phyloP scores from a whole-genome alignment of 2,888 invertebrate species.

The Cyclophora punctaria region DNA sequence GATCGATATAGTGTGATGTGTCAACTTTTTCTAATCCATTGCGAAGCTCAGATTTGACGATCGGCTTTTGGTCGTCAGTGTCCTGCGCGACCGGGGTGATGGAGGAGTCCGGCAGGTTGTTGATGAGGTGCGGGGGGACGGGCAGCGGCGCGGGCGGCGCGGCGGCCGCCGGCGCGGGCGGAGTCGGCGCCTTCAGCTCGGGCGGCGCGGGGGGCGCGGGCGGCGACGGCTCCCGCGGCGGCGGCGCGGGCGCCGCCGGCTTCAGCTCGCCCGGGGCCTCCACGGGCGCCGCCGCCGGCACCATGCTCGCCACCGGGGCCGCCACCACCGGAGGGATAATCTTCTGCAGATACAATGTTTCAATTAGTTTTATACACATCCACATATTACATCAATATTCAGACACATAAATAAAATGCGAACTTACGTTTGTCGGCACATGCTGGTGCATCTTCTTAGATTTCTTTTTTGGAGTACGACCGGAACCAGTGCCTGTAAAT shows the following conservation, averaged over 20 bases:
- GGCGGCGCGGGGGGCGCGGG: slow-evolving; percentile 36
- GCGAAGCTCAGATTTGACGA: slow-evolving; percentile 46
- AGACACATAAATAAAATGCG: slow-evolving; percentile 1
- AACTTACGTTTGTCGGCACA: slow-evolving; percentile 62
- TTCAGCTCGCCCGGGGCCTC: slow-evolving; percentile 1
- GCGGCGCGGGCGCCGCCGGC: slow-evolving; percentile 26
- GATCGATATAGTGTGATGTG: slow-evolving; percentile 75
- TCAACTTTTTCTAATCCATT: slow-evolving; percentile 65
- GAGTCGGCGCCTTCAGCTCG: slow-evolving; percentile 34
- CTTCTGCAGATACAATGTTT: slow-evolving; percentile 31
- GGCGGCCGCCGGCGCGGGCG: slow-evolving; percentile 10
- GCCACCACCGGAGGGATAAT: slow-evolving; percentile 24
- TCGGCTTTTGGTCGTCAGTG: slow-evolving; percentile 36
- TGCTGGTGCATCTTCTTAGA: slow-evolving; percentile 56
- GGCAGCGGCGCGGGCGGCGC: slow-evolving; percentile 4
- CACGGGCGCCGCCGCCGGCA: slow-evolving; percentile 6
- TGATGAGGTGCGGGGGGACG: slow-evolving; percentile 14
- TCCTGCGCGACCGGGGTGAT: slow-evolving; percentile 30
- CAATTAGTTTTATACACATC: background rate
- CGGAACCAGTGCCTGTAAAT: slow-evolving; percentile 52
- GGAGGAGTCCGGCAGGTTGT: slow-evolving; percentile 34
- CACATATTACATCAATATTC: no score
- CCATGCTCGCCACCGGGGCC: slow-evolving; percentile 15
- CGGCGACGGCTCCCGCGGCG: slow-evolving; percentile 8
- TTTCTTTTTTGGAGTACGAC: slow-evolving; percentile 65